These are phyloP conservation scores for Simalia tracyae DNA, from an alignment of 2,797 vertebrate species.

Conservation along the genomic window DNA sequence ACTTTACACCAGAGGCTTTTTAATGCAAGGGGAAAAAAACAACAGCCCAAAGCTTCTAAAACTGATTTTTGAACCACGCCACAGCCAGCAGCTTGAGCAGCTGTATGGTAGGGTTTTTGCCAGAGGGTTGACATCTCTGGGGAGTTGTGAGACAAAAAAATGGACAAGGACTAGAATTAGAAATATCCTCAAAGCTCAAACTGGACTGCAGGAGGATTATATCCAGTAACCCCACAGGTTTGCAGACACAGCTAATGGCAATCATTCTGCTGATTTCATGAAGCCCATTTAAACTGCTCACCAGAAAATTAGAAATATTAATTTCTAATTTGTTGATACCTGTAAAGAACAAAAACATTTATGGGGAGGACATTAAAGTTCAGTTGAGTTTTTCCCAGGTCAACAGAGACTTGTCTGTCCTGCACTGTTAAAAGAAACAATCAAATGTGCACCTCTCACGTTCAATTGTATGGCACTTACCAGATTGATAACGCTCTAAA, in stretches of 20 bases:
- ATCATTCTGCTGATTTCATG: background rate
- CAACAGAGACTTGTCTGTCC: background rate
- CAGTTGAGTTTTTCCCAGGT: conserved; percentile 6
- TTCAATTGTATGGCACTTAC: background rate
- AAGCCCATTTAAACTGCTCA: background rate
- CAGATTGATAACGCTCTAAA: background rate
- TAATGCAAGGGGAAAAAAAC: conserved; percentile 30
- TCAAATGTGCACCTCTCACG: background rate
- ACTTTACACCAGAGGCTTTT: conserved; percentile 2
- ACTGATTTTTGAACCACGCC: conserved; percentile 8
- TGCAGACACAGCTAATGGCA: background rate
- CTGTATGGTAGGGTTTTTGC: background rate
- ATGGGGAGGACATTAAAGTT: background rate
- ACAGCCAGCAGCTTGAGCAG: background rate
- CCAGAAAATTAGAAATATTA: background rate
- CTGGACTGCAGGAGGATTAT: background rate
- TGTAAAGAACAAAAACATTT: background rate
- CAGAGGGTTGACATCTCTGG: background rate
- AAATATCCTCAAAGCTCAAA: background rate
- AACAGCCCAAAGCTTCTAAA: background rate
- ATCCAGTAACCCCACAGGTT: fast-evolving
- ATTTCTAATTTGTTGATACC: background rate
- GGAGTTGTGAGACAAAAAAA: background rate
- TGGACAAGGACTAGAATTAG: background rate
- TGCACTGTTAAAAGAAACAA: background rate